Percentiles rank a stretch among this genome's conserved stretches.
Conservation (phyloP, 1,140 invertebrate species). For the Nymphalis io region DNA sequence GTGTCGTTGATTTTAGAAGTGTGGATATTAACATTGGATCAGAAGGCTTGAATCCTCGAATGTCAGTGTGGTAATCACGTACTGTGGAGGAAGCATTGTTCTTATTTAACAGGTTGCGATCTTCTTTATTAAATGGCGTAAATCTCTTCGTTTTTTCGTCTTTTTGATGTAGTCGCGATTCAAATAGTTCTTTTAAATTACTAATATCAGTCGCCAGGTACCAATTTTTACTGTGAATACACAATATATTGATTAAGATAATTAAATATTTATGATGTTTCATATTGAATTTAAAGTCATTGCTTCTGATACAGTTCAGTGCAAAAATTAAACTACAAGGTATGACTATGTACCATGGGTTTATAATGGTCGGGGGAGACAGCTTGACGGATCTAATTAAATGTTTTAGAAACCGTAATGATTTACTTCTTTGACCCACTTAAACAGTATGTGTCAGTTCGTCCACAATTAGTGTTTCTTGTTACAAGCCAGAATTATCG, state of each 20-base stretch:
- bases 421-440: slow-evolving; percentile 56
- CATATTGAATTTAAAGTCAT: slow-evolving; percentile 10
- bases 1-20: background rate
- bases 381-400: slow-evolving; percentile 65
- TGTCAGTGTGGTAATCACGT: background rate
- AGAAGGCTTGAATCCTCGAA: background rate
- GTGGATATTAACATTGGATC: background rate
- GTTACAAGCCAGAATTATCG: too few species aligned
- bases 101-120: background rate
- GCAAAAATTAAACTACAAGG: slow-evolving; percentile 17
- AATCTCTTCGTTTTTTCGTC: background rate
- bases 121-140: background rate
- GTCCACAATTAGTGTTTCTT: background rate
- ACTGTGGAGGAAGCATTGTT: background rate
- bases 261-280: slow-evolving; percentile 12
- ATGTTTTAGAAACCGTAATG: slow-evolving; percentile 60
- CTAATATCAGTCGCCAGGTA: slow-evolving; percentile 10
- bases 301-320: slow-evolving; percentile 13
- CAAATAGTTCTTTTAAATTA: slow-evolving; percentile 5
- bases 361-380: slow-evolving; percentile 39
- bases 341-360: slow-evolving; percentile 9
- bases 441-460: slow-evolving; percentile 16
- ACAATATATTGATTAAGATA: slow-evolving; percentile 12
- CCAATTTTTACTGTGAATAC: slow-evolving; percentile 18
- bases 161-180: background rate